Conservation (phyloP, 2,113 vertebrate species). For the Thamnophis sirtalis region DNA sequence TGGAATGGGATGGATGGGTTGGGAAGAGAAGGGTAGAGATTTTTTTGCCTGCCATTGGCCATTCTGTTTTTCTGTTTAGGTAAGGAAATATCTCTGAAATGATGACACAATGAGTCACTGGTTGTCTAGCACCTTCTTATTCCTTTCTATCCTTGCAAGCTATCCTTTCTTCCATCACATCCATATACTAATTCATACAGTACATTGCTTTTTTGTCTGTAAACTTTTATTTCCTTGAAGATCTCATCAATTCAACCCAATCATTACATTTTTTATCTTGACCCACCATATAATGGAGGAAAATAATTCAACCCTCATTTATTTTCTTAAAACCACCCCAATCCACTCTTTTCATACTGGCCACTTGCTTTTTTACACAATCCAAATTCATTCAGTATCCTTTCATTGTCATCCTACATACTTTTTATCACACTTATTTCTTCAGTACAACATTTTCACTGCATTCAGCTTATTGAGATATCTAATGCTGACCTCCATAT, state of each 20-base stretch:
- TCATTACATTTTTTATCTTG: neutral
- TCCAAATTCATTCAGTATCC: neutral
- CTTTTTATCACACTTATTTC: neutral
- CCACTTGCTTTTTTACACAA: neutral
- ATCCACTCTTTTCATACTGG: neutral
- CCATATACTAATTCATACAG: neutral
- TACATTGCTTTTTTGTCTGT: neutral
- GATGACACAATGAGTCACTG: neutral
- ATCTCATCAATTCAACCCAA: neutral
- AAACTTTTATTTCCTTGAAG: neutral
- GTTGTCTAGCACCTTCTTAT: neutral
- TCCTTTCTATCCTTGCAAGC: neutral
- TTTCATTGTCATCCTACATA: neutral
- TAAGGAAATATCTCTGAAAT: neutral
- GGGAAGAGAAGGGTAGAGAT: neutral
- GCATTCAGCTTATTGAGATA: neutral
- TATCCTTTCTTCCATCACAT: neutral
- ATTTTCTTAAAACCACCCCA: neutral
- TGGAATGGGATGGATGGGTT: too few species aligned
- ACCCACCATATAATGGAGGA: neutral
- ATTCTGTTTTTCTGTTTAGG: neutral
- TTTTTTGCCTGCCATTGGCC: neutral
- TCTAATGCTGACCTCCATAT: neutral
- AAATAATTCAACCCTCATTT: neutral
- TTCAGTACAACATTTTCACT: neutral